These are phyloP conservation scores for Myotis findleyi DNA, from an alignment of 2,797 vertebrate genomes.

Conservation along the genomic window DNA sequence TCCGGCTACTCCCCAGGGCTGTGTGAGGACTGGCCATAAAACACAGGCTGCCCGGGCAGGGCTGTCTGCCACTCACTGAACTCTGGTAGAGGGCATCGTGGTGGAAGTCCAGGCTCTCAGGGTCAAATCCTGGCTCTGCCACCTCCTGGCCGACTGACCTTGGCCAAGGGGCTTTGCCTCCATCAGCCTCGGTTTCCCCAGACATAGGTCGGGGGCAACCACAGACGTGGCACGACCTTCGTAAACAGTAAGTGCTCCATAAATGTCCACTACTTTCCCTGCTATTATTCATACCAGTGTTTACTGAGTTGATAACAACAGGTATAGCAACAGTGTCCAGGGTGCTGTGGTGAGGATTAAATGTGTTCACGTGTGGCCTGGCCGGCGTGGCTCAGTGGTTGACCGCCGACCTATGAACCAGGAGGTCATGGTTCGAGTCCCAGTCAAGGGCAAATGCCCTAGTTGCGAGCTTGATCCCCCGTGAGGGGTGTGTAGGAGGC, in stretches of 20 bases:
- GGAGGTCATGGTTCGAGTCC: no score
- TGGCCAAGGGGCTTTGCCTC: neutral
- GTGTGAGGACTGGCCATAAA: neutral
- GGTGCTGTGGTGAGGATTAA: neutral
- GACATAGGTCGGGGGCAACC: accelerated
- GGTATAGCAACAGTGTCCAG: accelerated
- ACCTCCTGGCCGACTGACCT: neutral
- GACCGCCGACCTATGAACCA: no score
- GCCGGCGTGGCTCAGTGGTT: no score
- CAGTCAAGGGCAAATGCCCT: no score
- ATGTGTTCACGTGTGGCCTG: accelerated
- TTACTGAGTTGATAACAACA: neutral
- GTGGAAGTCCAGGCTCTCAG: neutral
- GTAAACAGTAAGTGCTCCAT: neutral
- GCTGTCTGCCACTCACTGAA: accelerated
- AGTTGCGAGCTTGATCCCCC: no score
- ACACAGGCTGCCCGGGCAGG: neutral
- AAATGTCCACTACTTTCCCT: accelerated
- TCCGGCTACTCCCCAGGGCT: neutral
- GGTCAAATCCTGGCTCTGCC: neutral
- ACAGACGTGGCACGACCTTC: accelerated
- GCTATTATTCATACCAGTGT: accelerated
- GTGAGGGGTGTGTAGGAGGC: no score
- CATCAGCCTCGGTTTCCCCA: neutral
- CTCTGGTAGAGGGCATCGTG: accelerated